These are phyloP conservation scores for Himalopsyche anomala DNA, from an alignment of 2,888 invertebrate genomes.

Conservation along the genomic window DNA sequence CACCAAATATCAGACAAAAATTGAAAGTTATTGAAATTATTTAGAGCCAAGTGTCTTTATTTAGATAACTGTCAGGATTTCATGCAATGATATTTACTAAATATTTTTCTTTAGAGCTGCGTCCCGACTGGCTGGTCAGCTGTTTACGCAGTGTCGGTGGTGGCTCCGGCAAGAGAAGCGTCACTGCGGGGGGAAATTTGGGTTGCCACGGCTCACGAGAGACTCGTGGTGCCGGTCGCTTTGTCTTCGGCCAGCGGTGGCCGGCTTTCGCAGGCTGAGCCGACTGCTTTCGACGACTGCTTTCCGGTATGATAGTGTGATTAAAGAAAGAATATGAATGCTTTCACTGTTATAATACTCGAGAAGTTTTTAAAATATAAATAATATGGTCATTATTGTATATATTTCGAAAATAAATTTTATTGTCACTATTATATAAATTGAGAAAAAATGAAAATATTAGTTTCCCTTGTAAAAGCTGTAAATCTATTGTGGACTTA, in stretches of 20 bases:
- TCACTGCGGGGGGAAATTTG: slow-evolving; percentile 65
- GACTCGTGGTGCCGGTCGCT: slow-evolving; percentile 61
- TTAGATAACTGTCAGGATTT: neutral
- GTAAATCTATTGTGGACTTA: too few relatives aligned
- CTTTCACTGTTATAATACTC: too few relatives aligned
- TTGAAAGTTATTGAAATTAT: slow-evolving; percentile 45
- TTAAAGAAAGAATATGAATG: neutral
- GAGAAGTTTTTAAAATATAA: too few relatives aligned
- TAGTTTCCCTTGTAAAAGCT: too few relatives aligned
- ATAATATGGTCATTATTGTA: too few relatives aligned
- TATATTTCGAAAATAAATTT: too few relatives aligned
- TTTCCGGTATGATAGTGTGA: slow-evolving; percentile 68
- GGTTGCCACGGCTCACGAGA: slow-evolving; percentile 66
- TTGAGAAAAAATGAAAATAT: too few relatives aligned
- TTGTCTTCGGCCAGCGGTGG: slow-evolving; percentile 63
- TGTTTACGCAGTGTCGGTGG: slow-evolving; percentile 60
- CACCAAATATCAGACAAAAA: too few relatives aligned
- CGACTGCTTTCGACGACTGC: slow-evolving; percentile 66
- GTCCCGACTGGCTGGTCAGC: slow-evolving; percentile 62
- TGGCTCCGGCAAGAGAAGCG: slow-evolving; percentile 67
- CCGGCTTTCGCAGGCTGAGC: slow-evolving; percentile 61
- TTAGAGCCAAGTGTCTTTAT: slow-evolving; percentile 8
- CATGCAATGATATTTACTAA: neutral
- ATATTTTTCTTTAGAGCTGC: slow-evolving; percentile 60
- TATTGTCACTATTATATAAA: too few relatives aligned